These are phyloP conservation scores for Dolichopus griseipennis DNA, from an alignment of 2,888 invertebrate species.

Conservation along the genomic window DNA sequence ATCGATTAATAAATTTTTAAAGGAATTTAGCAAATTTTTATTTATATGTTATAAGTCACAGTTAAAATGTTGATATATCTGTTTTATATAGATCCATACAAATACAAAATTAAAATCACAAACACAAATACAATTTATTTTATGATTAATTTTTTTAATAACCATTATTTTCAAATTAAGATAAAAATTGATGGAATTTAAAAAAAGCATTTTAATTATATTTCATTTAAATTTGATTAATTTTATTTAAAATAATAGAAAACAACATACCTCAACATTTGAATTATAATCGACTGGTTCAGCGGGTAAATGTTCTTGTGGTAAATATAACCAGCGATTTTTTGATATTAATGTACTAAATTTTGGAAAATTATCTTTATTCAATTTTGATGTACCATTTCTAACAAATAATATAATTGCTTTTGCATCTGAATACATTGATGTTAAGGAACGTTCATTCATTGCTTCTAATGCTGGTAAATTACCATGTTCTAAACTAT, in stretches of 20 bases:
- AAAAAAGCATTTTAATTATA: no score
- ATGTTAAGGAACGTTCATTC: slow-evolving; percentile 49
- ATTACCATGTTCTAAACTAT: slow-evolving; percentile 44
- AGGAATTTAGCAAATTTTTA: no score
- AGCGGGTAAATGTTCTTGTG: slow-evolving; percentile 50
- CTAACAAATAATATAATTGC: slow-evolving; percentile 54
- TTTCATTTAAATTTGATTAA: no score
- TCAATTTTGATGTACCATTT: slow-evolving; percentile 49
- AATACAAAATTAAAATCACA: no score
- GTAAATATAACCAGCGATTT: slow-evolving; percentile 46
- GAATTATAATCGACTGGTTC: slow-evolving; percentile 54
- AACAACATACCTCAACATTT: slow-evolving; percentile 48
- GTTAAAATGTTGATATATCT: no score
- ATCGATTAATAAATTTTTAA: no score
- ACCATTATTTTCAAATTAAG: no score
- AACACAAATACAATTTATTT: no score
- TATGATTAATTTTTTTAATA: no score
- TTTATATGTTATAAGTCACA: no score
- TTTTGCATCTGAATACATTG: slow-evolving; percentile 50
- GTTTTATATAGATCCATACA: no score
- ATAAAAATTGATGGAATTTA: no score
- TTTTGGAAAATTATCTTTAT: slow-evolving; percentile 48
- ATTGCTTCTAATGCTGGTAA: slow-evolving; percentile 48
- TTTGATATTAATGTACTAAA: slow-evolving; percentile 49
- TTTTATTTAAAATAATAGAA: neutral